Base-by-base conservation (phyloP, 2,113 vertebrate species). In the Trogon surrucura region DNA sequence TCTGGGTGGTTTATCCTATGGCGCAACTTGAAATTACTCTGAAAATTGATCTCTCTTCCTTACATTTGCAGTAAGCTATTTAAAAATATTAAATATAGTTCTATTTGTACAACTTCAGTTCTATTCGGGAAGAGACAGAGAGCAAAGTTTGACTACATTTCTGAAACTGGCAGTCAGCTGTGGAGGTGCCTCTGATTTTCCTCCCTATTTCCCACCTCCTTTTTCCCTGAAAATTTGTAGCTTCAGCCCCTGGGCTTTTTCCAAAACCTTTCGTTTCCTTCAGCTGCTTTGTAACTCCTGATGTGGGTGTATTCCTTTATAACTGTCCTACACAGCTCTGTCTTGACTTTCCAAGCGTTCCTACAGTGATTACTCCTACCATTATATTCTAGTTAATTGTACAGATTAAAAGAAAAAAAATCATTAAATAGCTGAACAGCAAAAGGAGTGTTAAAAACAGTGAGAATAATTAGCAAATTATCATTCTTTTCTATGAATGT, bases 401-500 rank as follows among this genome's bases (percentile, higher is more conserved):
- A 75, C 23, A 96, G 85, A 84, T 91, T 70, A 92, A 96, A 95
- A 72, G 81, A 65, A 80, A 85, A 85, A 77, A 81, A 73, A 1
- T 45, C 45, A 90, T 94, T 80, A 94, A 93, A 89, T 57, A 75
- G 65, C 36, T 79, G 66, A 96, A 83, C 62, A 93, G 77, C 45
- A 26, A 70, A 95, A 96, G 62, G 73, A 95, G 7, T 38, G 58
- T 70, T 83, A 56, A 93, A 96, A 93, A 73, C 41, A 57, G 58
- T 78, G 80, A 87, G 80, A 95, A 96, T 88, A 95, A 93, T 93
- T 90, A 96, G 56, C 67, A 81, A 96, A 96, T 96, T 96, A 94
- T 93, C 60, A 73, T 95, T 90, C 51, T 25, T 93, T 94, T 88
- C 80, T 89, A 29, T 80, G 54, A 72, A 96, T 85, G 38, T 89